Conservation (phyloP, 2,888 invertebrate species). For the Marronus borbonicus region DNA sequence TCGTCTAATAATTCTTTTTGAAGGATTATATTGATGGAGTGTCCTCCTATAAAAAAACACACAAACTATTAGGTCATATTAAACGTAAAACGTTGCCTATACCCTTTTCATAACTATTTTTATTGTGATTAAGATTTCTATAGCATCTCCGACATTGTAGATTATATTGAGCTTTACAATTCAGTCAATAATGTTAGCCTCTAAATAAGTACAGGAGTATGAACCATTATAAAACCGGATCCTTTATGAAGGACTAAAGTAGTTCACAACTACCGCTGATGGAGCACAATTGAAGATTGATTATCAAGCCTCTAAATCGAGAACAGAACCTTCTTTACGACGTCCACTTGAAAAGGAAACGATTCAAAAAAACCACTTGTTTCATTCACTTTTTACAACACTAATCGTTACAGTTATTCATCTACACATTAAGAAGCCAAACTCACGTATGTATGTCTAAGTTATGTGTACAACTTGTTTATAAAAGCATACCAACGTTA, state of each 20-base stretch:
- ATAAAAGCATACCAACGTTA: too few species aligned
- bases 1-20: too few species aligned
- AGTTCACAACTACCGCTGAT: constrained; percentile 1
- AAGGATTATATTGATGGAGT: too few species aligned
- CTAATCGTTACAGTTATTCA: constrained; percentile 38
- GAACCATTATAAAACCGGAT: constrained; percentile 18
- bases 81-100: too few species aligned
- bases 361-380: constrained; percentile 50
- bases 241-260: constrained; percentile 19
- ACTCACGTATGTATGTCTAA: not conserved
- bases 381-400: constrained; percentile 40
- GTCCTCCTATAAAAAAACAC: too few species aligned
- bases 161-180: too few species aligned
- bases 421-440: not conserved
- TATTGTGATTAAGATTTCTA: too few species aligned
- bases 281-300: constrained; percentile 39
- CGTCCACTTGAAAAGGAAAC: constrained; percentile 47
- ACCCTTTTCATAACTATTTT: too few species aligned
- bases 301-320: constrained; percentile 27
- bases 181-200: too few species aligned
- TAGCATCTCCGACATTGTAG: too few species aligned
- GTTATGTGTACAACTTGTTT: not conserved
- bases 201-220: not conserved
- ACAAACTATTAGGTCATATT: not conserved
- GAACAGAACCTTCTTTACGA: constrained; percentile 21